Conservation (phyloP, 35 echinoderm and acorn worm species). For the Ophiothrix spiculata region DNA sequence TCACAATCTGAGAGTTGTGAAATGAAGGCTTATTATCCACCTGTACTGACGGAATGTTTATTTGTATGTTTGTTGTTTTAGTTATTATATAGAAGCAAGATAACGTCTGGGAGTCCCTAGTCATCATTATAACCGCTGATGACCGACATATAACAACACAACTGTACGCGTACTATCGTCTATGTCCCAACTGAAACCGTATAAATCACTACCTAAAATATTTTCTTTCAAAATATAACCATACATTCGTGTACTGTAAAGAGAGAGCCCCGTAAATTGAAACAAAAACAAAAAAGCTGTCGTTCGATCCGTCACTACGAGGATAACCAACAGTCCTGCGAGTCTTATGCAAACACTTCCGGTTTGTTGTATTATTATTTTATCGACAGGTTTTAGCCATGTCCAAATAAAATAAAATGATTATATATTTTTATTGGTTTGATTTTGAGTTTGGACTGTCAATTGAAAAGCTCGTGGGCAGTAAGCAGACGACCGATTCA, state of each 20-base stretch:
- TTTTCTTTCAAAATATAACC: conserved; percentile 52
- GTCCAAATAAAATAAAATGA: conserved; percentile 1
- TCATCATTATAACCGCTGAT: conserved; percentile 1
- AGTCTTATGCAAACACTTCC: conserved; percentile 5
- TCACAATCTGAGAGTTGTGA: too few relatives aligned
- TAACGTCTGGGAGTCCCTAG: background rate
- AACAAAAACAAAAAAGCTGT: conserved; percentile 34
- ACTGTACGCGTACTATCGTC: conserved; percentile 5
- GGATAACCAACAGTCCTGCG: background rate
- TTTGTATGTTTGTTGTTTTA: conserved; percentile 55
- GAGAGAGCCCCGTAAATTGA: conserved; percentile 38
- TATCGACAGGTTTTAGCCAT: conserved; percentile 10
- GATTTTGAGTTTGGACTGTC: background rate
- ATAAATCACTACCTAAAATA: conserved; percentile 50
- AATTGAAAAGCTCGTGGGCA: background rate
- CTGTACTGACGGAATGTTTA: conserved; percentile 34
- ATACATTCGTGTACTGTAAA: conserved; percentile 18
- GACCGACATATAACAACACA: background rate
- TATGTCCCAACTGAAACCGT: conserved; percentile 23
- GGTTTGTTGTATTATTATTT: conserved; percentile 7
- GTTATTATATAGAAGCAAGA: conserved; percentile 34
- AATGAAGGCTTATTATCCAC: conserved; percentile 31
- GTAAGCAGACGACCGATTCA: background rate
- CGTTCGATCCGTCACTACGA: background rate
- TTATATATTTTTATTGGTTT: background rate